These are phyloP conservation scores for Megaptera novaeangliae DNA, from an alignment of 2,113 vertebrate genomes.

Conservation along the genomic window DNA sequence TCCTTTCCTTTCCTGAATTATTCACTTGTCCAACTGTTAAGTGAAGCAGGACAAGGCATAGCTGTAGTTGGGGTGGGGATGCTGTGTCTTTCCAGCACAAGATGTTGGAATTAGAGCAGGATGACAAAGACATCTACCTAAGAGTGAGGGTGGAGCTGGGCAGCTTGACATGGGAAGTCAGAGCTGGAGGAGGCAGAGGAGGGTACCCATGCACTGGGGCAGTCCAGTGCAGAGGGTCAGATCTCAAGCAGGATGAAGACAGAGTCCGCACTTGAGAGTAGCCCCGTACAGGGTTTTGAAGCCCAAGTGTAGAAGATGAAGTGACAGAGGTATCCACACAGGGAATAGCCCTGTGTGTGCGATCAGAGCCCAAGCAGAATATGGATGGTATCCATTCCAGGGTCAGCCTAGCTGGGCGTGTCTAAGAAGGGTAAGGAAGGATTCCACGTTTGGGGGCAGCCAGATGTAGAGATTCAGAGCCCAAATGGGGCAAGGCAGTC, in stretches of 20 bases:
- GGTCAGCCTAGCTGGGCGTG: background rate
- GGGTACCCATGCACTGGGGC: too few species aligned
- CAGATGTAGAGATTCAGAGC: background rate
- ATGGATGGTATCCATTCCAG: background rate
- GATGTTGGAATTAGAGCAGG: background rate
- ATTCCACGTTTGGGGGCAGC: background rate
- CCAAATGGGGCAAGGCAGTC: background rate
- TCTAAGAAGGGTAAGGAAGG: background rate
- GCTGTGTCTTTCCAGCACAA: accelerated
- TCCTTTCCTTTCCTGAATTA: background rate
- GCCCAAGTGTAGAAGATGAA: background rate
- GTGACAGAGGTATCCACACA: background rate
- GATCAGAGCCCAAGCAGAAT: background rate
- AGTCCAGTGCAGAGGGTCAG: background rate
- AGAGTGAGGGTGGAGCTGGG: too few species aligned
- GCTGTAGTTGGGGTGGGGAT: background rate
- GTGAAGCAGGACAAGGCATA: background rate
- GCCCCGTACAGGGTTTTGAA: background rate
- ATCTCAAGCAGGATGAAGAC: background rate
- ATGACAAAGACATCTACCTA: background rate
- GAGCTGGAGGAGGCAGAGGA: background rate
- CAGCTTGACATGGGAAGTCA: background rate
- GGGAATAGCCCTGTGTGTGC: background rate
- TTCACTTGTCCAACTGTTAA: background rate
- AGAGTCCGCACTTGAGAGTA: background rate